A percentile compares a stretch with the other conserved stretches of the same genome.
Evolutionary conservation across 2,797 vertebrate species (phyloP).

Genomic region (Otolemur crassicaudatus): DNA sequence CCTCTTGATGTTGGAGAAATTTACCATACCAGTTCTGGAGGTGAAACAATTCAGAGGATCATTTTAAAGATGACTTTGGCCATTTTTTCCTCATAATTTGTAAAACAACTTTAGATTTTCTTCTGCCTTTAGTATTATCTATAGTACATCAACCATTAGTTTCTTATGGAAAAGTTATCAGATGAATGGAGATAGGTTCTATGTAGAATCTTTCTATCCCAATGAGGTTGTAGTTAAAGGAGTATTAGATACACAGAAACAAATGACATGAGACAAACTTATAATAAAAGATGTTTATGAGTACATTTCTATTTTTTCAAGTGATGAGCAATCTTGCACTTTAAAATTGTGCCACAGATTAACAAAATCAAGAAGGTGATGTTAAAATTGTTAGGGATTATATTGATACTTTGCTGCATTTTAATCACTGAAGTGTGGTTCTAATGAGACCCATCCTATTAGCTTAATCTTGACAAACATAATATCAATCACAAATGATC

Average conservation of each 20-base stretch:
- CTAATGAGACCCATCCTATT: background rate
- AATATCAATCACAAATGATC: background rate
- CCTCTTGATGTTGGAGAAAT: background rate
- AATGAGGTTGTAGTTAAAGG: background rate
- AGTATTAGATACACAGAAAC: background rate
- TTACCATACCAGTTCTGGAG: background rate
- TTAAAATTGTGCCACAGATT: background rate
- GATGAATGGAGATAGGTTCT: conserved; percentile 15
- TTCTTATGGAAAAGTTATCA: conserved; percentile 8
- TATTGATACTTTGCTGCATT: background rate
- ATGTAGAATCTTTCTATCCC: conserved; percentile 10
- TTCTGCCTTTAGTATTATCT: background rate
- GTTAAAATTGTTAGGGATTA: background rate
- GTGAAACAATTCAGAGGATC: background rate
- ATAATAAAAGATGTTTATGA: background rate
- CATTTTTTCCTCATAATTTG: background rate
- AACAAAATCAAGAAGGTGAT: background rate
- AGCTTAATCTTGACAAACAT: background rate
- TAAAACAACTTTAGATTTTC: background rate
- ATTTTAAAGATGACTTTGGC: background rate
- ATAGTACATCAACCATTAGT: background rate
- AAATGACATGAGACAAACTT: background rate
- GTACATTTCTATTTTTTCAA: conserved; percentile 17
- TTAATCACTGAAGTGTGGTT: background rate
- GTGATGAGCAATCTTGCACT: background rate